Evolutionary conservation across 2,113 vertebrate species (phyloP), one percentile per base, ranked within the genome.

Genomic region (Lycocorax pyrrhopterus): DNA sequence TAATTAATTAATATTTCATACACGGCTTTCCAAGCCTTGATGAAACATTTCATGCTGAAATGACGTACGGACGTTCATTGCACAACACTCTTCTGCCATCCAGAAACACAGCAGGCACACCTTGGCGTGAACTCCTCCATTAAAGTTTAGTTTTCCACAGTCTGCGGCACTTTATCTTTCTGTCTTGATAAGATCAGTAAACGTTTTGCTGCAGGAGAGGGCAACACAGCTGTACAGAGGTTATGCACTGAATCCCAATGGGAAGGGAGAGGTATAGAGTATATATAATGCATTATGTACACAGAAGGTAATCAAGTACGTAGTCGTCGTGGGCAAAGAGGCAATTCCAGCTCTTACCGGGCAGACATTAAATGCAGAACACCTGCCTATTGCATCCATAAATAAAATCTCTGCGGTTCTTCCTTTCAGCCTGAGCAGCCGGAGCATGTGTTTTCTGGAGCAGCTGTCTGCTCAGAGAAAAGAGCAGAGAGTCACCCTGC

Each of bases 401-500:
- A 96, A 97, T 97, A 95, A 95, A 94, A 68, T 66, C 91, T 82
- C 85, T 81, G 79, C 12, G 12, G 93, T 74, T 94, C 79, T 75
- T 83, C 73, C 82, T 89, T 86, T 77, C 88, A 89, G 89, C 21
- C 76, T 20, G 68, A 96, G 71, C 87, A 96, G 91, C 77, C 76
- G 7, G 52, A 95, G 85, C 69, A 55, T 83, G 87, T 85, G 83
- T 96, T 97, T 95, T 94, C 85, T 96, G 85, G 93, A 97, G 95
- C 95, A 97, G 96, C 96, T 97, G 89, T 75, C 93, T 94, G 60
- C 93, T 93, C 59, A 39, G 90, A 95, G 95, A 92, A 96, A 96
- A 92, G 66, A 94, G 83, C 90, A 93, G 93, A 93, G 88, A 96
- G 97, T 97, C 97, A 95, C 76, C 96, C 84, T 96, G 96, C 32